Evolutionary conservation across 2,113 vertebrate genomes (phyloP), one percentile per base, ranked within the genome.

Genomic region (Gasterosteus nipponicus): DNA sequence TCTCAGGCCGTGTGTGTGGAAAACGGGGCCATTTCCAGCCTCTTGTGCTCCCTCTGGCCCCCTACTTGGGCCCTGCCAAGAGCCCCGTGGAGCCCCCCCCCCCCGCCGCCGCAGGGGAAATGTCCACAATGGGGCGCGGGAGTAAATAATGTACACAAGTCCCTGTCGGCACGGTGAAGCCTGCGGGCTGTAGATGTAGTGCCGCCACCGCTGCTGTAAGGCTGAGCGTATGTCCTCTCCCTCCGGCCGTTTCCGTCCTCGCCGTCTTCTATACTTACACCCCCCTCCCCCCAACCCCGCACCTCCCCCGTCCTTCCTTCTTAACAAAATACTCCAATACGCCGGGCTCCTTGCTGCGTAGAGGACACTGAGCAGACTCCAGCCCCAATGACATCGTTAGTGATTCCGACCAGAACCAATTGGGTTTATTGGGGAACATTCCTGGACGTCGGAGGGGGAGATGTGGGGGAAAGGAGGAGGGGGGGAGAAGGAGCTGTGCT

Each of bases 71-170:
- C 76, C 53, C 53, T 64, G 33, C 44, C 22, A 61, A 69, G 26
- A 83, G 56, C 65, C 70, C 78, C 54, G 38, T 42, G 29, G 82
- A 70, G 73, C 80, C 22, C 60, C 49, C 72, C 78, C n/a, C 60
- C 49, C 72, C 80, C 22, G 47, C 60, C 49, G 69, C 80, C 22
- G 51, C 42, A 33, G 78, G 84, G 59, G 66, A 70, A 81, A 67
- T 53, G 72, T 77, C 77, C 76, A 66, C 73, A 79, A 79, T 41
- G 61, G 76, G 67, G 76, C 63, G 56, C 39, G 47, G n/a, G 42
- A 86, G 82, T 90, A 83, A 90, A 92, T 91, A 80, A 91, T 89
- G 87, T 35, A 84, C 46, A 78, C 5, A 22, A 73, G 73, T 84
- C 67, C 74, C 82, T 82, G 73, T 78, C 68, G 89, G 75, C 77